phyloP scores from a whole-genome alignment of 2,888 invertebrate species.

The Lingula anatina region DNA sequence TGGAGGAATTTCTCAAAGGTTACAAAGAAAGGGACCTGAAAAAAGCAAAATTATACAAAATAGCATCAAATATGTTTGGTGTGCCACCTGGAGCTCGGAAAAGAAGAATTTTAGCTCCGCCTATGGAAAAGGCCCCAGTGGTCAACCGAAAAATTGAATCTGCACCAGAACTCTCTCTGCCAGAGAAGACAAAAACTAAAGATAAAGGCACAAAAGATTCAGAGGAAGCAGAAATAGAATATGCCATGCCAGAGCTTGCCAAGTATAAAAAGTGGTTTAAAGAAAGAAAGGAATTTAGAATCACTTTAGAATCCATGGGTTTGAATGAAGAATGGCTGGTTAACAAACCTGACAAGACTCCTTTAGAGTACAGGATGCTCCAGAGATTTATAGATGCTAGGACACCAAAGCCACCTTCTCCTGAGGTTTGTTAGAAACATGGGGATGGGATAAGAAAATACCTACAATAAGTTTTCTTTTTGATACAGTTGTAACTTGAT shows the following conservation, averaged over 20 bases:
- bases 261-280: conserved; percentile 35
- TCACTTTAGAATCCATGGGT: conserved; percentile 36
- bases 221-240: too few relatives aligned
- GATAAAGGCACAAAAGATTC: too few relatives aligned
- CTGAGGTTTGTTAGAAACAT: too few relatives aligned
- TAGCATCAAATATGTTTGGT: conserved; percentile 45
- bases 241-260: conserved; percentile 14
- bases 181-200: too few relatives aligned
- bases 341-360: conserved; percentile 39
- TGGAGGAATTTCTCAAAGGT: conserved; percentile 30
- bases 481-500: too few relatives aligned
- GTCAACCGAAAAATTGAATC: too few relatives aligned
- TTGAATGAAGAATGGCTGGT: conserved; percentile 33
- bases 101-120: conserved; percentile 35
- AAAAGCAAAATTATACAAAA: conserved; percentile 39
- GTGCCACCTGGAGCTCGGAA: conserved; percentile 37
- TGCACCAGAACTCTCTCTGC: too few relatives aligned
- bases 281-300: conserved; percentile 33
- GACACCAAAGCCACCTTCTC: conserved; percentile 2
- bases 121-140: too few relatives aligned
- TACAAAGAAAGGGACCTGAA: conserved; percentile 37
- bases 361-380: conserved; percentile 36
- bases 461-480: too few relatives aligned
- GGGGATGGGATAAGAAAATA: too few relatives aligned
- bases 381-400: conserved; percentile 17